phyloP scores from a whole-genome alignment of 2,888 invertebrate species.

The Macropis europaea region DNA sequence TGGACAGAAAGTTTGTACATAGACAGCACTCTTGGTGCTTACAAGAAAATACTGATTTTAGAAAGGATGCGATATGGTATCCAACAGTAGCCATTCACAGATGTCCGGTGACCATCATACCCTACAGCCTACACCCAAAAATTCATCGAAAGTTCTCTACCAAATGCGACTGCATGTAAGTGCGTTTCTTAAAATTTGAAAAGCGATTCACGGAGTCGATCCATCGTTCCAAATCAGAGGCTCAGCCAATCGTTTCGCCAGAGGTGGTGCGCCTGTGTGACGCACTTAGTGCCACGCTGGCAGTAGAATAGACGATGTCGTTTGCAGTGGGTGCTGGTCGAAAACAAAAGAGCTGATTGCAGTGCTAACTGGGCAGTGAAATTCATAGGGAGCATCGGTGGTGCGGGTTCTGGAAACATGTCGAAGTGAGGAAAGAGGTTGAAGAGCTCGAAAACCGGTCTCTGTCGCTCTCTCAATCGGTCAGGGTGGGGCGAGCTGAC shows the following conservation, averaged over 20 bases:
- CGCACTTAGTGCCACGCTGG: conserved; percentile 87
- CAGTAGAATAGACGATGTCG: conserved; percentile 72
- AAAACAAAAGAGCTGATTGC: not conserved
- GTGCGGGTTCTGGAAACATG: conserved; percentile 15
- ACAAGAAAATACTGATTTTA: too few relatives aligned
- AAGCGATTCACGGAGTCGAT: not conserved
- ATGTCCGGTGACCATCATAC: too few relatives aligned
- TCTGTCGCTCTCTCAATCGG: not conserved
- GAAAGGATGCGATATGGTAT: too few relatives aligned
- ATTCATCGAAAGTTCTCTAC: too few relatives aligned
- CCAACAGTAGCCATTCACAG: too few relatives aligned
- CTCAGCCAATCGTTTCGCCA: conserved; percentile 28
- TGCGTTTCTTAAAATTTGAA: not conserved
- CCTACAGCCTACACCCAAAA: too few relatives aligned
- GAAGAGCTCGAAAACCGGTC: conserved; percentile 23
- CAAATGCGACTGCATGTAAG: too few relatives aligned
- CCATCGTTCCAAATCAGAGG: conserved; percentile 18
- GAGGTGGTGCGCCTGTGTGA: conserved; percentile 77
- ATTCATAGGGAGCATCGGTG: not conserved
- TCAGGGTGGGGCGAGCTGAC: conserved; percentile 56
- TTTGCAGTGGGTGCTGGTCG: not conserved
- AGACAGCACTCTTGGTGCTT: too few relatives aligned
- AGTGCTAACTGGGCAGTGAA: not conserved
- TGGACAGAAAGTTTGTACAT: too few relatives aligned
- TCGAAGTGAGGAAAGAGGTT: not conserved